Conservation (phyloP, 2,888 invertebrate genomes). For the Glyphotaelius pellucidus region DNA sequence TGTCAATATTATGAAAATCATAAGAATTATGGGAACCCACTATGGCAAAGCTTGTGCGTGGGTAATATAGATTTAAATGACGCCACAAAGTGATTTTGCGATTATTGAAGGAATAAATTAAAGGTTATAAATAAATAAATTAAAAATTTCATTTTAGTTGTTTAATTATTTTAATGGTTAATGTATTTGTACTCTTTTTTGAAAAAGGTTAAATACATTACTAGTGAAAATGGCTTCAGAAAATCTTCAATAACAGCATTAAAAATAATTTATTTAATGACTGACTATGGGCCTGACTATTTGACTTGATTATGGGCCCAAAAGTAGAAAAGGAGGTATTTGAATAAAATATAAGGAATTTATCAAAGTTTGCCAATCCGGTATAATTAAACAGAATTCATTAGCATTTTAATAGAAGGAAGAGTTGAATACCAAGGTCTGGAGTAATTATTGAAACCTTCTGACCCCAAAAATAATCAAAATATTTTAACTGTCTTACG, state of each 20-base stretch:
- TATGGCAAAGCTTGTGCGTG: no score
- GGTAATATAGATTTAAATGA: no score
- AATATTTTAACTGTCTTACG: not conserved
- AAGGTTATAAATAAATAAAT: no score
- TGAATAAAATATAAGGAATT: not conserved
- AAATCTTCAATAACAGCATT: not conserved
- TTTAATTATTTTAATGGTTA: no score
- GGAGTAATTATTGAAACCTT: not conserved
- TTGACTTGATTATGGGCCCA: not conserved
- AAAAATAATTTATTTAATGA: not conserved
- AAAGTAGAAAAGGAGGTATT: not conserved
- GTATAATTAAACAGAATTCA: not conserved
- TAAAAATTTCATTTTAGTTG: no score
- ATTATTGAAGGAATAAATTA: no score
- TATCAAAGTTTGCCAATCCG: not conserved
- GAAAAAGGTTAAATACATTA: no score
- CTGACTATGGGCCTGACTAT: no score
- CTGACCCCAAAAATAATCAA: not conserved
- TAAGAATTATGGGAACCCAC: no score
- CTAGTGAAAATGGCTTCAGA: not conserved
- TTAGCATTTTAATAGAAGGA: not conserved
- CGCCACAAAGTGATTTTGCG: no score
- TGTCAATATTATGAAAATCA: no score
- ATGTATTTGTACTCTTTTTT: no score
- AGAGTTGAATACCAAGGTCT: not conserved